Evolutionary conservation across 2,797 vertebrate genomes (phyloP).

Genomic region (Triplophysa yarkandensis): DNA sequence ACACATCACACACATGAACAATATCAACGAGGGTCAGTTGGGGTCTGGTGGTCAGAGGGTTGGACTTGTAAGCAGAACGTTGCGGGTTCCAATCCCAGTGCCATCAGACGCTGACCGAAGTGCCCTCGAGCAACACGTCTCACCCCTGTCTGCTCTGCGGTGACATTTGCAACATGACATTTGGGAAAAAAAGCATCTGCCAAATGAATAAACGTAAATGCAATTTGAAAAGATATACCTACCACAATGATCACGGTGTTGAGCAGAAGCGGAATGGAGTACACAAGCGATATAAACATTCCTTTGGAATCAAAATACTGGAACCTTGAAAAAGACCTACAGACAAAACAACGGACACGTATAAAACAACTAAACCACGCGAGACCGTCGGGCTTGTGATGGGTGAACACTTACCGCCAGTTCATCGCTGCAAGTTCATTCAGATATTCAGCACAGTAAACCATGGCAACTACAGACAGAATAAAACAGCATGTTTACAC

Average conservation of each 20-base stretch:
- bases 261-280: constrained; percentile 85
- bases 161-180: too few relatives aligned
- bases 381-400: neutral
- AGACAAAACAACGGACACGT: constrained; percentile 13
- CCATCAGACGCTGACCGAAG: too few relatives aligned
- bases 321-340: constrained; percentile 87
- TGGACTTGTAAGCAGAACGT: too few relatives aligned
- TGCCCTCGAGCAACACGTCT: too few relatives aligned
- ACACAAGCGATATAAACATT: constrained; percentile 95
- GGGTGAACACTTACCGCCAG: constrained; percentile 81
- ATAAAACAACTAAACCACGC: neutral
- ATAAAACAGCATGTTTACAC: constrained; percentile 60
- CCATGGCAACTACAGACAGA: constrained; percentile 80
- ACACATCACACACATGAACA: too few relatives aligned
- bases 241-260: constrained; percentile 93
- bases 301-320: constrained; percentile 97
- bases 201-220: too few relatives aligned
- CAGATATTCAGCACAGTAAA: constrained; percentile 90
- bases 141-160: too few relatives aligned
- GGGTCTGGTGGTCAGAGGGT: too few relatives aligned
- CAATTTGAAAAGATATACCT: too few relatives aligned
- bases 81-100: too few relatives aligned
- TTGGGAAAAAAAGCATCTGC: too few relatives aligned
- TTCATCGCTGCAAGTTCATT: constrained; percentile 94
- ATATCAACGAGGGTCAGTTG: too few relatives aligned